Evolutionary conservation across 2,888 invertebrate species (phyloP).

Genomic region (Isoperla grammatica): DNA sequence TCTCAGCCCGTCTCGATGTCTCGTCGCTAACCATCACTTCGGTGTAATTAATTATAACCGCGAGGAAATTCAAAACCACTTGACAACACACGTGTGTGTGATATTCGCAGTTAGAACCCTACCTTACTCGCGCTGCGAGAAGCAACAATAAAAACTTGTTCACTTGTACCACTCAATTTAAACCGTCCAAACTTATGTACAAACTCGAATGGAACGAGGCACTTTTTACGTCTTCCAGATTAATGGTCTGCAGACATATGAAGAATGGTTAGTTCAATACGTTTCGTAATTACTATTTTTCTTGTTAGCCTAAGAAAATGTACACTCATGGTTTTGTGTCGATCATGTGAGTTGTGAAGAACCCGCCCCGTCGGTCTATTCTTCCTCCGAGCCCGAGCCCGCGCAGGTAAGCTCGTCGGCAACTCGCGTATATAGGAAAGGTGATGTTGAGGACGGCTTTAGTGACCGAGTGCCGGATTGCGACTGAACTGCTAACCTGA

Average conservation of each 20-base stretch:
- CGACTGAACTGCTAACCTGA: constrained; percentile 18
- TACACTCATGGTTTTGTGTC: no score
- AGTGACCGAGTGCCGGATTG: constrained; percentile 15
- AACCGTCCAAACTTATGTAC: not conserved
- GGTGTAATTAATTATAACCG: constrained; percentile 1
- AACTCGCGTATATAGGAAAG: no score
- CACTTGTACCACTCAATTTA: not conserved
- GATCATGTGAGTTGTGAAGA: no score
- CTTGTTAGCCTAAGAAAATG: no score
- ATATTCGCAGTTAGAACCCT: not conserved
- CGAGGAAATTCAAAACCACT: not conserved
- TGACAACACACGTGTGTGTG: not conserved
- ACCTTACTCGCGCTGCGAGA: not conserved
- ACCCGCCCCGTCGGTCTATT: no score
- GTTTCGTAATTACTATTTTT: no score
- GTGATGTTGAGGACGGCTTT: not conserved
- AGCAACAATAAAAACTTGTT: not conserved
- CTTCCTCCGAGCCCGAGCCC: no score
- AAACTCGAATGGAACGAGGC: not conserved
- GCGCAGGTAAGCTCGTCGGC: no score
- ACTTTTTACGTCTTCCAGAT: no score
- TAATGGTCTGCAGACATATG: no score
- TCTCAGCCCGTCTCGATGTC: not conserved
- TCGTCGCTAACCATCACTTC: not conserved
- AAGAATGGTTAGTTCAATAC: no score